Conservation (phyloP, 2,113 vertebrate genomes). For the Fukomys damarensis region DNA sequence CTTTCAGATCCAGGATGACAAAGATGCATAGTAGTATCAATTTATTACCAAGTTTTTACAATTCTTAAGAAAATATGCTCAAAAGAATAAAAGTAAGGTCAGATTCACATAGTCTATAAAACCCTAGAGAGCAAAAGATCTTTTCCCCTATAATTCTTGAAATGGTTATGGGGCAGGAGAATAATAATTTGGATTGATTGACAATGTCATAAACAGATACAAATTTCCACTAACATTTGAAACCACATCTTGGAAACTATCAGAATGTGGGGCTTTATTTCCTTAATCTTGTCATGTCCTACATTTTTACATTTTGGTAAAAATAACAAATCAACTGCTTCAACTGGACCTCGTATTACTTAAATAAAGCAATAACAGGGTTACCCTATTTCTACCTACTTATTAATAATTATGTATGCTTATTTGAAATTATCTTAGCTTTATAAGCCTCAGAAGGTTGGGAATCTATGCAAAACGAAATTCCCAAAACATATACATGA, state of each 20-base stretch:
- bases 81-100: constrained; percentile 28
- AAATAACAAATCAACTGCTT: not conserved
- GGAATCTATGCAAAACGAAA: constrained; percentile 40
- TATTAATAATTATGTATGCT: constrained; percentile 14
- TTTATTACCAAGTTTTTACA: constrained; percentile 4
- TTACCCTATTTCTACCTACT: not conserved
- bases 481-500: not conserved
- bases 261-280: not conserved
- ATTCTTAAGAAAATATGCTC: constrained; percentile 28
- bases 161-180: not conserved
- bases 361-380: constrained; percentile 22
- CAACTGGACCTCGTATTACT: not conserved
- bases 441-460: not conserved
- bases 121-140: not conserved
- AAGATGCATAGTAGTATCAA: not conserved
- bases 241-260: not conserved
- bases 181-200: constrained; percentile 39
- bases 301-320: not conserved
- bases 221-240: constrained; percentile 5
- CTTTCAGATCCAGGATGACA: not conserved
- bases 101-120: not conserved
- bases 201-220: constrained; percentile 43
- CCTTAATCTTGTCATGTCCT: not conserved
- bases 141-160: not conserved
- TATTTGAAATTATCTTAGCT: constrained; percentile 43